A percentile compares a stretch with the other conserved stretches of the same genome.
Conservation (phyloP, 2,797 vertebrate genomes). For the Smutsia temminckii region DNA sequence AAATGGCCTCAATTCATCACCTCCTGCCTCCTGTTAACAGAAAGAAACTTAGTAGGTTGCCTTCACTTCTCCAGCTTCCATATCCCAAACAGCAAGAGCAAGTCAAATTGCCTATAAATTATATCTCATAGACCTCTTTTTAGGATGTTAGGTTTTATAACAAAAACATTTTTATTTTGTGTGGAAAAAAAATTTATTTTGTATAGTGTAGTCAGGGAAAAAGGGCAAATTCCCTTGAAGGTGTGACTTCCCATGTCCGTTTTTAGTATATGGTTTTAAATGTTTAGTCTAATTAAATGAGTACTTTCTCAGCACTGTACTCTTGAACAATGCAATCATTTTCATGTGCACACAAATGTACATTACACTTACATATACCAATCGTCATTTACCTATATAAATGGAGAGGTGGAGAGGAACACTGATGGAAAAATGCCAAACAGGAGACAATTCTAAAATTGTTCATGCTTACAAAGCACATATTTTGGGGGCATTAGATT, state of each 20-base stretch:
- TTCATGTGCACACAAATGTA: background rate
- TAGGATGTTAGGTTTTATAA: background rate
- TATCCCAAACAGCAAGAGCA: background rate
- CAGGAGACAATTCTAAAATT: background rate
- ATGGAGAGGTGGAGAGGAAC: background rate
- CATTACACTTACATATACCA: fast-evolving
- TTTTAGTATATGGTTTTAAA: background rate
- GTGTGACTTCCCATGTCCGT: background rate
- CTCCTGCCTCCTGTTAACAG: background rate
- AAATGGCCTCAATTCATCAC: background rate
- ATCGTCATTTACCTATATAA: background rate
- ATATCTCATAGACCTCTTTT: background rate
- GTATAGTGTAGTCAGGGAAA: too few relatives aligned
- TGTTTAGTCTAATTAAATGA: background rate
- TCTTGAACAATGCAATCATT: background rate
- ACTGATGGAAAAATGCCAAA: background rate
- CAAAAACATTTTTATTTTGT: background rate
- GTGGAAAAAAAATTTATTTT: background rate
- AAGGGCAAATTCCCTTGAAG: background rate
- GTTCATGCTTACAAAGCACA: background rate
- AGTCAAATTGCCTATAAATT: background rate
- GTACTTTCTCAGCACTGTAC: background rate
- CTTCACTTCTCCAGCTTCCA: background rate
- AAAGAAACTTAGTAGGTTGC: background rate
- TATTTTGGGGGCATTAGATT: background rate